Percentiles rank a stretch among this genome's conserved stretches.
These are phyloP conservation scores for Lytechinus variegatus DNA, from an alignment of 35 echinoderm and acorn worm genomes.

Conservation along the genomic window DNA sequence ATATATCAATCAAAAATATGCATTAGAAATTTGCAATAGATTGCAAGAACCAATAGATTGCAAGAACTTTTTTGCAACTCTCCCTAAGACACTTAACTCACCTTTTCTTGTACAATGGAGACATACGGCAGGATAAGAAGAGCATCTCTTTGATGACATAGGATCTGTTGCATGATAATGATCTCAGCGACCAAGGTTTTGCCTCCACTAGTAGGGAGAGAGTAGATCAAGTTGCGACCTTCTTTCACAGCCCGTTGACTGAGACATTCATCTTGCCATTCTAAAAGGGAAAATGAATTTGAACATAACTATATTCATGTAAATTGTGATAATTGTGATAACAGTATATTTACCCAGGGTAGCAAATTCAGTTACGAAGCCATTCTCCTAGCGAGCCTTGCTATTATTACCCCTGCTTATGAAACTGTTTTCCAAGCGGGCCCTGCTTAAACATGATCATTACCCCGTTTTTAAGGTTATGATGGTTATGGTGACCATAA, in stretches of 20 bases:
- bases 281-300: constrained; percentile 39
- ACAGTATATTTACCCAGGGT: too few species aligned
- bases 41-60: background rate
- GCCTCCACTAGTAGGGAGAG: constrained; percentile 90
- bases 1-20: too few species aligned
- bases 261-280: constrained; percentile 93
- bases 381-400: too few species aligned
- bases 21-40: too few species aligned
- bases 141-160: constrained; percentile 80
- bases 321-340: too few species aligned
- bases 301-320: background rate
- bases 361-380: too few species aligned
- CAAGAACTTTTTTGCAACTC: background rate
- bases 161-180: constrained; percentile 86
- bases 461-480: too few species aligned
- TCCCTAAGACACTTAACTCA: constrained; percentile 10
- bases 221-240: constrained; percentile 85
- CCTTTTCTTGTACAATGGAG: constrained; percentile 94
- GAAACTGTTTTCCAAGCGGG: too few species aligned
- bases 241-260: constrained; percentile 71
- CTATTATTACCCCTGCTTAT: too few species aligned
- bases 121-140: constrained; percentile 82
- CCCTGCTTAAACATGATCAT: too few species aligned
- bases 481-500: too few species aligned
- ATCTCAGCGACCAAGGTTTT: constrained; percentile 94